These are phyloP conservation scores for Sebastes paucispinis DNA, from an alignment of 2,797 vertebrate genomes.

Conservation along the genomic window DNA sequence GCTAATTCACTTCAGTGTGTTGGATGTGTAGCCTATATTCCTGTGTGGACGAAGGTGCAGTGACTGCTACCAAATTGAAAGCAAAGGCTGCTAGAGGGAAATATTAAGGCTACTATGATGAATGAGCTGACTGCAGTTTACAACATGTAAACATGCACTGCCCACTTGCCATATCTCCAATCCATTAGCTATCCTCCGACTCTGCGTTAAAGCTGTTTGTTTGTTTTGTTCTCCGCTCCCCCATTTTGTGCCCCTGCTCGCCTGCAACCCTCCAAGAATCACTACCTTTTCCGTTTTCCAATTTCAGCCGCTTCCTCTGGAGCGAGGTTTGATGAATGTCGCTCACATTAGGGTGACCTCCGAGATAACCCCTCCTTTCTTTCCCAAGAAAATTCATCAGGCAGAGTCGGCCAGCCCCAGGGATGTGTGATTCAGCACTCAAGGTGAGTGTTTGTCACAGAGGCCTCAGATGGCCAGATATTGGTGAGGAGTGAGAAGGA, in stretches of 20 bases:
- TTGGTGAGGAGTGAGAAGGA: conserved; percentile 56
- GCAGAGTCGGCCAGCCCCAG: conserved; percentile 71
- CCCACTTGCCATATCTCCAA: conserved; percentile 61
- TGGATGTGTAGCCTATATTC: conserved; percentile 1
- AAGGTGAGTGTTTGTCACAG: conserved; percentile 86
- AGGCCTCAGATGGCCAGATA: conserved; percentile 73
- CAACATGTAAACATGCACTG: conserved; percentile 69
- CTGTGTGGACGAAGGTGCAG: conserved; percentile 7
- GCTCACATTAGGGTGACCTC: conserved; percentile 82
- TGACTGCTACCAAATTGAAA: conserved; percentile 24
- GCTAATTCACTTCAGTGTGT: conserved; percentile 18
- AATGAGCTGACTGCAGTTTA: conserved; percentile 68
- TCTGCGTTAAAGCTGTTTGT: conserved; percentile 59
- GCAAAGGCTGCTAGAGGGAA: conserved; percentile 32
- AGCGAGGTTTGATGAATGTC: conserved; percentile 82
- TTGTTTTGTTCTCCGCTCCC: conserved; percentile 62
- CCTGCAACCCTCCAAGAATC: conserved; percentile 68
- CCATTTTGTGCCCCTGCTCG: conserved; percentile 37
- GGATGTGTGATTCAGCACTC: conserved; percentile 82
- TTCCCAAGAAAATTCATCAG: conserved; percentile 82
- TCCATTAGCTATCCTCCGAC: conserved; percentile 68
- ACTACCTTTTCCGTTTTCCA: conserved; percentile 77
- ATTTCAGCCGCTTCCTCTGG: conserved; percentile 77
- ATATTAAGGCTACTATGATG: conserved; percentile 58
- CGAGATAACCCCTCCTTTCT: conserved; percentile 81